These are phyloP conservation scores for Syrphus vitripennis DNA, from an alignment of 2,888 invertebrate species.

Conservation along the genomic window DNA sequence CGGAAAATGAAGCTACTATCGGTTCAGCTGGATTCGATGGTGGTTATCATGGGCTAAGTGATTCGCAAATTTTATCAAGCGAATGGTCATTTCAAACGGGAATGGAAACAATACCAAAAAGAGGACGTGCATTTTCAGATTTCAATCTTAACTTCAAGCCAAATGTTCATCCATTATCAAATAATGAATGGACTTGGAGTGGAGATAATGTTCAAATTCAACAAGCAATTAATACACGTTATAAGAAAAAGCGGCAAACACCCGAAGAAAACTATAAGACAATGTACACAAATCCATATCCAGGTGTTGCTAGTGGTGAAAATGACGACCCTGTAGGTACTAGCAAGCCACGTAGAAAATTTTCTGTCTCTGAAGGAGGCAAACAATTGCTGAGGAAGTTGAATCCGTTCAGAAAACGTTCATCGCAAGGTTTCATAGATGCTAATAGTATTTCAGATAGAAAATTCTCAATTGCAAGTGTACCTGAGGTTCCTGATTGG, in stretches of 20 bases:
- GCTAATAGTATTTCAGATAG: constrained; percentile 71
- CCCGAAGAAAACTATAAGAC: constrained; percentile 74
- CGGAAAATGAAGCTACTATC: constrained; percentile 78
- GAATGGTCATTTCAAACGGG: constrained; percentile 84
- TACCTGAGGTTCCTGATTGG: constrained; percentile 75
- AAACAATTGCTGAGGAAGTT: constrained; percentile 76
- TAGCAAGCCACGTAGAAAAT: constrained; percentile 76
- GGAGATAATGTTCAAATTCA: constrained; percentile 81
- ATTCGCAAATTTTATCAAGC: constrained; percentile 88
- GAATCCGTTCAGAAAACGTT: constrained; percentile 78
- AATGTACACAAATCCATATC: constrained; percentile 71
- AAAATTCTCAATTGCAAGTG: constrained; percentile 77
- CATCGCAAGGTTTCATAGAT: constrained; percentile 75
- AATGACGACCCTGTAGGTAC: constrained; percentile 74
- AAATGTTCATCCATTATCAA: constrained; percentile 73
- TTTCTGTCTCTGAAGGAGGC: constrained; percentile 78
- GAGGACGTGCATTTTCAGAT: constrained; percentile 85
- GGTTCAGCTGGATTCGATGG: constrained; percentile 77
- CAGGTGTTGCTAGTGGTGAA: constrained; percentile 74
- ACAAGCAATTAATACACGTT: constrained; percentile 79
- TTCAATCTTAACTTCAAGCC: constrained; percentile 77
- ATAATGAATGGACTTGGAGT: constrained; percentile 81
- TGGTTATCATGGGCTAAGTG: constrained; percentile 86
- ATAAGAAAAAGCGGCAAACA: constrained; percentile 74
- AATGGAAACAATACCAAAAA: constrained; percentile 77